Conservation (phyloP, 1,140 invertebrate species). For the Vanessa atalanta region DNA sequence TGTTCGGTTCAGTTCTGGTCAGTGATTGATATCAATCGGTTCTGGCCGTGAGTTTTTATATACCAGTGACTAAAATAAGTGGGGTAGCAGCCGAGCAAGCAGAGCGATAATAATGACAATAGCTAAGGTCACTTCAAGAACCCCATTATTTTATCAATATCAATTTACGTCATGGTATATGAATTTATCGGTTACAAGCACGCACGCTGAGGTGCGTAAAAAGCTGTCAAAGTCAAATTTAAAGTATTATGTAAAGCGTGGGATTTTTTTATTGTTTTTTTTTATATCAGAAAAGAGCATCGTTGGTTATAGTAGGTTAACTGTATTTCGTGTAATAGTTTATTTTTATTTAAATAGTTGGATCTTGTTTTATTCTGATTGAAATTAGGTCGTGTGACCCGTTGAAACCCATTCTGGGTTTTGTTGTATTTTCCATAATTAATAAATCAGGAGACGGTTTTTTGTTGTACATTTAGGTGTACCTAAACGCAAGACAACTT, state of each 20-base stretch:
- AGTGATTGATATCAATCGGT: slow-evolving; percentile 50
- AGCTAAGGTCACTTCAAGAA: slow-evolving; percentile 45
- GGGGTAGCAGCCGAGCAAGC: slow-evolving; percentile 41
- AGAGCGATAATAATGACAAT: slow-evolving; percentile 49
- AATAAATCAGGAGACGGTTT: no score
- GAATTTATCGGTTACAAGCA: slow-evolving; percentile 24
- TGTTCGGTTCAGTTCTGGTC: slow-evolving; percentile 44
- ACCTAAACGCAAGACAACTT: no score
- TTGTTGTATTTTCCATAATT: no score
- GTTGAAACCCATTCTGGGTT: no score
- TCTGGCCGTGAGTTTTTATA: slow-evolving; percentile 57
- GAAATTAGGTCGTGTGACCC: no score
- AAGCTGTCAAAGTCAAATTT: slow-evolving; percentile 14
- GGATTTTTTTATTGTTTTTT: background rate
- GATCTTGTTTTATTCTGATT: no score
- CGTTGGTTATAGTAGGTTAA: no score
- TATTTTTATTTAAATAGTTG: no score
- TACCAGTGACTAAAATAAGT: slow-evolving; percentile 52
- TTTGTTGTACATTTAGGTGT: no score
- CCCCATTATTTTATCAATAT: slow-evolving; percentile 51
- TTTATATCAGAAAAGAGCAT: background rate
- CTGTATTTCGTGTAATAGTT: no score
- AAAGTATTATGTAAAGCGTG: slow-evolving; percentile 9
- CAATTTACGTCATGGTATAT: slow-evolving; percentile 37
- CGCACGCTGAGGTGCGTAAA: slow-evolving; percentile 21